A percentile compares a stretch with the other conserved stretches of the same genome.
These are phyloP conservation scores for Ophraella communa DNA, from an alignment of 2,888 invertebrate species.

Conservation along the genomic window DNA sequence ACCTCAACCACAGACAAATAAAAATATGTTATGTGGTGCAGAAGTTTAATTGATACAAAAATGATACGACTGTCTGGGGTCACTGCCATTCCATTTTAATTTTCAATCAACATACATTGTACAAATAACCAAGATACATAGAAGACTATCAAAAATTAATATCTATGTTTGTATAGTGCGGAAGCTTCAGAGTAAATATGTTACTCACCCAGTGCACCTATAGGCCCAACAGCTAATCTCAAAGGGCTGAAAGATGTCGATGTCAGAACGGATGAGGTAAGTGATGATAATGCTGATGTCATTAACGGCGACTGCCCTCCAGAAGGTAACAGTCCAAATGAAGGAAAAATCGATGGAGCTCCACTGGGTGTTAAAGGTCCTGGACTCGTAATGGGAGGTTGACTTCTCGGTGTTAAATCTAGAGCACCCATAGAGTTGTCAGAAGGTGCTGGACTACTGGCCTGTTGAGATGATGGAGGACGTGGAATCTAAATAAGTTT, in stretches of 20 bases:
- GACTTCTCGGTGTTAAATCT: constrained; percentile 64
- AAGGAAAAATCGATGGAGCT: constrained; percentile 60
- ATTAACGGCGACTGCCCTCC: constrained; percentile 71
- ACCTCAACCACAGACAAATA: no score
- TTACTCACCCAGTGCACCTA: constrained; percentile 45
- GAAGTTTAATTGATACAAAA: no score
- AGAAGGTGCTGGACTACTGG: constrained; percentile 59
- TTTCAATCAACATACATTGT: no score
- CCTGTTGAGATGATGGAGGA: constrained; percentile 59
- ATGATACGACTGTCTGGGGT: no score
- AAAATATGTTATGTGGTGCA: no score
- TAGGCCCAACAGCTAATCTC: constrained; percentile 80
- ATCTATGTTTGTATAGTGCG: no score
- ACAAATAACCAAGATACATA: no score
- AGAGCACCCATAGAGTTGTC: constrained; percentile 66
- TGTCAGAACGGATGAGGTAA: constrained; percentile 81
- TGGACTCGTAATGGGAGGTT: constrained; percentile 47
- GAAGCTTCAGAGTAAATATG: no score
- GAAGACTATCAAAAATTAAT: no score
- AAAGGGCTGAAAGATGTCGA: constrained; percentile 88
- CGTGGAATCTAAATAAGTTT: constrained; percentile 54
- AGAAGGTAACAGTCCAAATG: constrained; percentile 67
- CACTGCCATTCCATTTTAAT: no score
- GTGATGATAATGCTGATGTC: constrained; percentile 79
- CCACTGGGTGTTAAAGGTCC: constrained; percentile 50